Evolutionary conservation across 1,140 invertebrate genomes (phyloP).

Genomic region (Geopemphigus sp.): DNA sequence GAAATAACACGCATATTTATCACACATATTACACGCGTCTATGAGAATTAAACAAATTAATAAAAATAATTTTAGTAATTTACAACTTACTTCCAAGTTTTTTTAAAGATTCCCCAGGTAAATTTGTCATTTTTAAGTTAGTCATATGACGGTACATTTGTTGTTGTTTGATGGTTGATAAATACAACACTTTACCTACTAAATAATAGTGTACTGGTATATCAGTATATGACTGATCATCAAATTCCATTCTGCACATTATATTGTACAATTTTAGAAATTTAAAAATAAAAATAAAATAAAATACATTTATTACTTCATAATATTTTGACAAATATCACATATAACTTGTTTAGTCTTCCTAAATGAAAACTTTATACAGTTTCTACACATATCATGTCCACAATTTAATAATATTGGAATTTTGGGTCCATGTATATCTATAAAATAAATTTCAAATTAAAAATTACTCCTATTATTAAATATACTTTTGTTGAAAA

Average conservation of each 20-base stretch:
- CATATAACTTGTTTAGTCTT: conserved; percentile 52
- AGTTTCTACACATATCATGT: conserved; percentile 56
- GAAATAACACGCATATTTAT: neutral
- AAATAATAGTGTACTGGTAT: conserved; percentile 36
- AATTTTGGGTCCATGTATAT: neutral
- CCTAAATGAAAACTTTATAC: conserved; percentile 50
- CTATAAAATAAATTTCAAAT: conserved; percentile 14
- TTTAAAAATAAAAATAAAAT: neutral
- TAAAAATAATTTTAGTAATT: neutral
- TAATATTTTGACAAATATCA: neutral
- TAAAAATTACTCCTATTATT: neutral
- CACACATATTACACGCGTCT: conserved; percentile 4
- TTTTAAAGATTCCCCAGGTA: neutral
- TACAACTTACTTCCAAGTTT: neutral
- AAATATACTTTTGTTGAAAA: too few relatives aligned
- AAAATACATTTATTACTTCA: neutral
- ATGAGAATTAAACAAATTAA: neutral
- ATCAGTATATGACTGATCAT: neutral
- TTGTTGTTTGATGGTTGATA: neutral
- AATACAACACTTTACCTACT: conserved; percentile 16
- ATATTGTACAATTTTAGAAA: neutral
- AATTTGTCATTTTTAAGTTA: conserved; percentile 11
- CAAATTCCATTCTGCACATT: neutral
- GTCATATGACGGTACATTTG: neutral
- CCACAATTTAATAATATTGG: conserved; percentile 57